A percentile compares a stretch with the other conserved stretches of the same genome.
Evolutionary conservation across 2,888 invertebrate genomes (phyloP).

Genomic region (Endotricha flammealis): DNA sequence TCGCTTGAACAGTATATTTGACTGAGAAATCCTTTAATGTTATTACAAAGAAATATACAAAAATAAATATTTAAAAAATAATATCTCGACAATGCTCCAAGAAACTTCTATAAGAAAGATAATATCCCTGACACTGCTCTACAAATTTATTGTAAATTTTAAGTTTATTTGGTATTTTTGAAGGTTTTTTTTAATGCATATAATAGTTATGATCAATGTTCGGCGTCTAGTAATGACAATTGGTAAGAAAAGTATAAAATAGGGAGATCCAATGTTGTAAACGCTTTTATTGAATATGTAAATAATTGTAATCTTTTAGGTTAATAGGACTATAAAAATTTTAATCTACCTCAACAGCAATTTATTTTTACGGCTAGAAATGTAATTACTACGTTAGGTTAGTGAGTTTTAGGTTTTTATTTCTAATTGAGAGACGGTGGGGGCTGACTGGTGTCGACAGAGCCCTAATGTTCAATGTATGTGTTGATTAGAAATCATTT

Average conservation of each 20-base stretch:
- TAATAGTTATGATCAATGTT: constrained; percentile 36
- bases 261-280: constrained; percentile 59
- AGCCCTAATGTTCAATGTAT: constrained; percentile 47
- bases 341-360: constrained; percentile 76
- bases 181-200: constrained; percentile 28
- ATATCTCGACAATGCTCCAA: constrained; percentile 13
- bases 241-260: constrained; percentile 38
- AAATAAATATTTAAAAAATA: background rate
- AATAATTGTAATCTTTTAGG: constrained; percentile 74
- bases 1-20: too few species aligned
- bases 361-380: constrained; percentile 70
- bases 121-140: constrained; percentile 28
- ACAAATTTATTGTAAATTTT: constrained; percentile 25
- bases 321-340: constrained; percentile 77
- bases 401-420: constrained; percentile 59
- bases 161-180: constrained; percentile 36
- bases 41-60: background rate
- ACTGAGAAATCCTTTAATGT: too few species aligned
- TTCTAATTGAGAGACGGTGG: constrained; percentile 55
- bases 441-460: constrained; percentile 33
- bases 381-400: constrained; percentile 69
- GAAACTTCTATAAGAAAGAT: constrained; percentile 12
- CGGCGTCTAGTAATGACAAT: constrained; percentile 43
- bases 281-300: constrained; percentile 65
- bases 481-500: constrained; percentile 66